Evolutionary conservation across 1,140 invertebrate genomes (phyloP), one percentile per base, ranked within the genome.

Genomic region (Phocides pigmalion): DNA sequence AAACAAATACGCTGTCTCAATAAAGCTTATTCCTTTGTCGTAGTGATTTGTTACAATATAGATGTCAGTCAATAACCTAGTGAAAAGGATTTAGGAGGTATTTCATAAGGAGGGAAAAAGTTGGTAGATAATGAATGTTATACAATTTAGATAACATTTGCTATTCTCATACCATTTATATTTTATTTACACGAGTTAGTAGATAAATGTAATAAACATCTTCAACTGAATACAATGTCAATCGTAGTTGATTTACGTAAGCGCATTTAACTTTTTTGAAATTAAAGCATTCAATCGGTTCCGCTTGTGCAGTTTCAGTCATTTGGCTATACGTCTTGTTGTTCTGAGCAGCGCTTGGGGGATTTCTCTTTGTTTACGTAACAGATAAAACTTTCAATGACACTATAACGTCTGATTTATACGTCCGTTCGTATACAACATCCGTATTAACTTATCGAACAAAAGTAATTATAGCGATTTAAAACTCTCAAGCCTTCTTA

Each of bases 291-390:
- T 54, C 56, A 61, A 62, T 62, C 58, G 44, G 65, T 67, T 67
- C 58, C 65, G 65, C 58, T 53, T 67, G 58, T 67, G 42, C 58
- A 51, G 49, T 61, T 50, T 49, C 39, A 67, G 58, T 67, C 32
- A 67, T 66, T 67, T 32, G 65, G 65, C 37, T 62, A 39, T 56
- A 50, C 64, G 51, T 62, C 53, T 62, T 44, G 20, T 42, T 25
- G 53, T 41, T 54, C 37, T 25, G 64, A 32, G 25, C 53, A 44
- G 15, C 41, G 54, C 42, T 58, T 44, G 41, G 14, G n/a, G 49
- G 65, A 67, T 67, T 67, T 67, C 65, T 56, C 65, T 67, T 67
- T 67, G 61, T 67, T 62, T 62, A 58, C 59, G 59, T 62, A 67
- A 67, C 50, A 20, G 39, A 58, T 46, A 46, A 32, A 58, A 46